These are phyloP conservation scores for Perodicticus potto DNA, from an alignment of 2,797 vertebrate species.

Conservation along the genomic window DNA sequence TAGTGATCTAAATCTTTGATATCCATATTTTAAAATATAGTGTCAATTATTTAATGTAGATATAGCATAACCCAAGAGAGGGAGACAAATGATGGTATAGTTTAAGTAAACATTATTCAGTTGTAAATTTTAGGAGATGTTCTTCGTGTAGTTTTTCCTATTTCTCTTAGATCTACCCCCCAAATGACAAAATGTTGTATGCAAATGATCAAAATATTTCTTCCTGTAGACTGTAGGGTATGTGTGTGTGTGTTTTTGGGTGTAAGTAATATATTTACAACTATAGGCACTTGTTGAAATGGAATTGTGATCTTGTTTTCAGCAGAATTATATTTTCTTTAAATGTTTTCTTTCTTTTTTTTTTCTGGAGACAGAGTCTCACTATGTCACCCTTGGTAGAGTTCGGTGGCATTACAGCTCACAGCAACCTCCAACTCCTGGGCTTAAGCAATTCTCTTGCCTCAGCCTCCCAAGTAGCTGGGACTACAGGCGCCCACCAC, in stretches of 20 bases:
- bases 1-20: not conserved
- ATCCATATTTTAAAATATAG: not conserved
- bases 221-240: slow-evolving; percentile 75
- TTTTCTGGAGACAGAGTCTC: too few relatives aligned
- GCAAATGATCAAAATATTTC: slow-evolving; percentile 83
- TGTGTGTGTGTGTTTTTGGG: not conserved
- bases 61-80: not conserved
- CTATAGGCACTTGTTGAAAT: slow-evolving; percentile 88
- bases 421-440: too few relatives aligned
- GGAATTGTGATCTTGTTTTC: slow-evolving; percentile 88
- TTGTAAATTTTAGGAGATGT: slow-evolving; percentile 33
- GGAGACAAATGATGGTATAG: not conserved
- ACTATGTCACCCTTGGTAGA: too few relatives aligned
- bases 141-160: not conserved
- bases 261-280: slow-evolving; percentile 69
- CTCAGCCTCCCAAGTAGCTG: too few relatives aligned
- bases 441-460: too few relatives aligned
- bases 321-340: slow-evolving; percentile 85
- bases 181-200: slow-evolving; percentile 81
- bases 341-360: slow-evolving; percentile 2
- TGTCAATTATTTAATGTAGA: not conserved
- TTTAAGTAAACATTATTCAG: not conserved
- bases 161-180: slow-evolving; percentile 30
- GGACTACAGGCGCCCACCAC: too few relatives aligned
- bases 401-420: too few relatives aligned